Evolutionary conservation across 2,113 vertebrate species (phyloP).

Genomic region (Miniopterus natalensis): DNA sequence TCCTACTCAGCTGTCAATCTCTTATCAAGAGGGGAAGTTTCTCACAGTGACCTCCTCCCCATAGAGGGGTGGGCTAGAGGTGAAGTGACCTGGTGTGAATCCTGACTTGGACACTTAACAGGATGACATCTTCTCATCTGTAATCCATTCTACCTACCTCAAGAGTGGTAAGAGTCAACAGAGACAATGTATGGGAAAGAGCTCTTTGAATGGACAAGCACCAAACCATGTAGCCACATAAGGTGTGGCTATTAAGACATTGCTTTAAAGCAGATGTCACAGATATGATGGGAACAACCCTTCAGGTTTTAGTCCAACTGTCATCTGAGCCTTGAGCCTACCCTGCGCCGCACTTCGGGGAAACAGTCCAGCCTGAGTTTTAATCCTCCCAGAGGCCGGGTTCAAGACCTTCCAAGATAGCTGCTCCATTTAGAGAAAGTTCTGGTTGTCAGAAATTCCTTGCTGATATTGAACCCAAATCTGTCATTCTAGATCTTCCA

Average conservation of each 20-base stretch:
- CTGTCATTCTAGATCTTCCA: neutral
- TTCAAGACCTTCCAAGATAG: neutral
- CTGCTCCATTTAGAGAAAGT: neutral
- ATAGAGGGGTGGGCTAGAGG: neutral
- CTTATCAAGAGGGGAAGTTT: neutral
- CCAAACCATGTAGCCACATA: fast-evolving
- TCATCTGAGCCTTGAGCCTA: neutral
- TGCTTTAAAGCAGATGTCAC: neutral
- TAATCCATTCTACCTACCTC: neutral
- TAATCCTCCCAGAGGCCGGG: neutral
- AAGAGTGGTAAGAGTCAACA: neutral
- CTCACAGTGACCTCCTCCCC: neutral
- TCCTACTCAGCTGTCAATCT: neutral
- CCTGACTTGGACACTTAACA: neutral
- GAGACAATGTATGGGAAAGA: neutral
- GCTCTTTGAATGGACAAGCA: neutral
- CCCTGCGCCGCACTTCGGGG: neutral
- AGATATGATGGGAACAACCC: neutral
- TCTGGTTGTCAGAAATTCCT: neutral
- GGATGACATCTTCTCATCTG: neutral
- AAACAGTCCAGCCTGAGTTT: neutral
- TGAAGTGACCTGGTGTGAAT: neutral
- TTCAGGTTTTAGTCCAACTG: neutral
- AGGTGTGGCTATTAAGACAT: neutral
- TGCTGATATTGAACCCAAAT: neutral